These are phyloP conservation scores for Craseonycteris thonglongyai DNA, from an alignment of 2,113 vertebrate genomes.

Conservation along the genomic window DNA sequence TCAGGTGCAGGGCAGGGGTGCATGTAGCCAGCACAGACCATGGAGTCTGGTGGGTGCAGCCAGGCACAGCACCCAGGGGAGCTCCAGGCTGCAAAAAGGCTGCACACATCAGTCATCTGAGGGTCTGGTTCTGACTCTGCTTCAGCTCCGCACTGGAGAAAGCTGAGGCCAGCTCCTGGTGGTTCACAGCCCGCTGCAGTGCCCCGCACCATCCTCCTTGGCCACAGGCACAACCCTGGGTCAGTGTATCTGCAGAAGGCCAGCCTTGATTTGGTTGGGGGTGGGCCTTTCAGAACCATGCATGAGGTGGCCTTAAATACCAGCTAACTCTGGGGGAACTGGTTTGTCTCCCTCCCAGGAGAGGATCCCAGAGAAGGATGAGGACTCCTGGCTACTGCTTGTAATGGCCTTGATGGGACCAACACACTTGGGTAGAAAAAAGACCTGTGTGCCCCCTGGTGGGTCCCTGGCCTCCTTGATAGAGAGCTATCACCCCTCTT, in stretches of 20 bases:
- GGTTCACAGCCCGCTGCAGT: accelerated
- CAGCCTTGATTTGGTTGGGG: no score
- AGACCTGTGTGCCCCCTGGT: accelerated
- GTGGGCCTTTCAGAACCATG: neutral
- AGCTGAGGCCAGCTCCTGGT: neutral
- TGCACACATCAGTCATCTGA: accelerated
- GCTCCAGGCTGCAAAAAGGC: neutral
- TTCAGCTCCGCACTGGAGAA: neutral
- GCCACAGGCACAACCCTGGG: no score
- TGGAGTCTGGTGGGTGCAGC: no score
- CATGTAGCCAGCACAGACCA: accelerated
- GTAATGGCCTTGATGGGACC: neutral
- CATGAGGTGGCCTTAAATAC: neutral
- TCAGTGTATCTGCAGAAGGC: neutral
- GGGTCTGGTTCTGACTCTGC: no score
- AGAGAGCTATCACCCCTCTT: no score
- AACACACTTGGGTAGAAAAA: neutral
- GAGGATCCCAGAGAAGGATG: neutral
- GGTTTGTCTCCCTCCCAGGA: no score
- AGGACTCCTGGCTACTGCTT: neutral
- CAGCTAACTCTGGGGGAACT: neutral
- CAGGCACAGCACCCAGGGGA: no score
- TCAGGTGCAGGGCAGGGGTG: no score
- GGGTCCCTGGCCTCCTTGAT: no score
- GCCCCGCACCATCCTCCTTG: neutral